These are phyloP conservation scores for Heliconius eleuchia DNA, from an alignment of 1,140 invertebrate species.

Conservation along the genomic window DNA sequence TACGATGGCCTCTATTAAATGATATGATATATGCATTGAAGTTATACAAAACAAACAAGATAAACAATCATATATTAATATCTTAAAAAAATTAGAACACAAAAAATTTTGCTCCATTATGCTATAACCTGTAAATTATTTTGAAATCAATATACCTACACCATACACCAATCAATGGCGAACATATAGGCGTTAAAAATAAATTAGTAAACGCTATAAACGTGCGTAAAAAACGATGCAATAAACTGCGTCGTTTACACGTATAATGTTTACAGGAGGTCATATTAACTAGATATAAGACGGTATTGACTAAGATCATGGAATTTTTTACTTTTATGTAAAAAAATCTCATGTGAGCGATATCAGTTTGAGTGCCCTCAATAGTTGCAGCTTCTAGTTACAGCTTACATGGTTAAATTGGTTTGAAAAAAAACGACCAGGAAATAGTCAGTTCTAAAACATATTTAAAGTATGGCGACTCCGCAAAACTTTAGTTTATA, in stretches of 20 bases:
- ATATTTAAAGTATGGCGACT: too few relatives aligned
- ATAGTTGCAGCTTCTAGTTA: too few relatives aligned
- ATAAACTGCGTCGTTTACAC: constrained; percentile 25
- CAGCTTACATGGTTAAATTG: too few relatives aligned
- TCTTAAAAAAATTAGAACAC: not conserved
- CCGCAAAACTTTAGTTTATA: too few relatives aligned
- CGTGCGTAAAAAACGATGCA: constrained; percentile 25
- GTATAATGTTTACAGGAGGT: constrained; percentile 29
- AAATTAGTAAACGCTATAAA: constrained; percentile 26
- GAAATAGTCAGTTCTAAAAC: too few relatives aligned
- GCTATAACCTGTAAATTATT: not conserved
- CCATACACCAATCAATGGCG: constrained; percentile 5
- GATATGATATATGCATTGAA: too few relatives aligned
- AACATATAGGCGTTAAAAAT: constrained; percentile 21
- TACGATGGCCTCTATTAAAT: too few relatives aligned
- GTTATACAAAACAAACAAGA: not conserved
- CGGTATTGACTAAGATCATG: not conserved
- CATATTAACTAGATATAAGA: constrained; percentile 22
- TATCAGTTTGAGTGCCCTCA: too few relatives aligned
- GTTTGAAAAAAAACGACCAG: too few relatives aligned
- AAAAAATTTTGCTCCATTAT: not conserved
- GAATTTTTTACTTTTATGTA: too few relatives aligned
- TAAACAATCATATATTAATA: too few relatives aligned
- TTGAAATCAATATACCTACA: not conserved
- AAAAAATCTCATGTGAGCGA: too few relatives aligned